Conservation (phyloP, 2,113 vertebrate genomes). For the Notiomystis cincta region DNA sequence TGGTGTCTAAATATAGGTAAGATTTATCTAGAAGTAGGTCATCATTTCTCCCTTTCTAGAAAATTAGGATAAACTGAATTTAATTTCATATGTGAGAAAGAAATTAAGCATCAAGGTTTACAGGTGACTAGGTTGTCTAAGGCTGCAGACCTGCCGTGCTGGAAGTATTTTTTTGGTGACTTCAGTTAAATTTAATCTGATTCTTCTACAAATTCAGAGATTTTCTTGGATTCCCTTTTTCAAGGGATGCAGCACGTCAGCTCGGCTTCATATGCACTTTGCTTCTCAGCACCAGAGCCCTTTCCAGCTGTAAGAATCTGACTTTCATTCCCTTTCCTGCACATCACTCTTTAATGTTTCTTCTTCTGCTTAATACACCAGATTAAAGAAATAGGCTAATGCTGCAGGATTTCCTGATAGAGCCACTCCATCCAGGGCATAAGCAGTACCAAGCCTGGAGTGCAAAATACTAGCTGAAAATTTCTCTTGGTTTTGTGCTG, state of each 20-base stretch:
- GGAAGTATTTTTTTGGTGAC: not conserved
- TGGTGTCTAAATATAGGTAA: not conserved
- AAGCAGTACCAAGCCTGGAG: not conserved
- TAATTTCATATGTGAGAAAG: not conserved
- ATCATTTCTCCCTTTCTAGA: not conserved
- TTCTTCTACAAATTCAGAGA: not conserved
- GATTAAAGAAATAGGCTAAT: not conserved
- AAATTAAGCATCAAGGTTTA: not conserved
- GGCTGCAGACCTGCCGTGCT: not conserved
- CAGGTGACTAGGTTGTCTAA: not conserved
- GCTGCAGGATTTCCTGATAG: not conserved
- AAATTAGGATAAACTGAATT: not conserved
- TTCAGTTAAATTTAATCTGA: not conserved
- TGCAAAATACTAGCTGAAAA: not conserved
- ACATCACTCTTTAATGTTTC: not conserved
- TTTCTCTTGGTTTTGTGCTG: not conserved
- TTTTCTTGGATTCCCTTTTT: not conserved
- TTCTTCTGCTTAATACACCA: not conserved
- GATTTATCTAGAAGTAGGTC: not conserved
- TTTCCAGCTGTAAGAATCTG: not conserved
- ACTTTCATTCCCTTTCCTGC: not conserved
- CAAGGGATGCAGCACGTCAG: accelerated
- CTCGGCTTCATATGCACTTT: not conserved
- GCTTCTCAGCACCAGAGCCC: not conserved
- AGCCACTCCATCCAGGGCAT: not conserved